Evolutionary conservation across 1,140 invertebrate species (phyloP), one percentile per base, ranked within the genome.

Genomic region (Neotoxoptera formosana): DNA sequence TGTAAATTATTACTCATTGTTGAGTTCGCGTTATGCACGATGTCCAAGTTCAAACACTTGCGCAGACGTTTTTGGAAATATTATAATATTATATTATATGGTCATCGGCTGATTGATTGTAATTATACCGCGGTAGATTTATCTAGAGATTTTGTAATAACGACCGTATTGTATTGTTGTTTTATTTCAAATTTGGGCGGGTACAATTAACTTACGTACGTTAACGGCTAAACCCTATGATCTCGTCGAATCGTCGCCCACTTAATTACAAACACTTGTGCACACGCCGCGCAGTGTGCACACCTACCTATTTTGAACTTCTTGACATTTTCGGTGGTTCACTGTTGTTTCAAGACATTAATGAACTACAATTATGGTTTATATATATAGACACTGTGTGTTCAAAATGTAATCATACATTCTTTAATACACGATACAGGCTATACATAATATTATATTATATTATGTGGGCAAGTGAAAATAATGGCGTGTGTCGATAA

Each of bases 1-100:
- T 87, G 84, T 87, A 47, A 48, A 88, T 88, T 88, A 88, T 88
- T 88, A 88, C 7, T 34, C 30, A n/a, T 88, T 88, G 86, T 34
- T n/a, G 17, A 88, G 23, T 48, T 48, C 34, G 21, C 47, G 25
- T 76, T 76, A 6, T 76, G 6, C 41, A 41, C 41, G 4, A n/a
- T n/a, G 30, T 47, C 30, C 25, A 48, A n/a, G 47, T 88, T 88
- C 45, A 48, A 51, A 41, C 36, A n/a, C 47, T 25, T 45, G n/a
- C 20, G n/a, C n/a, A 48, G 45, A 7, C 45, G 30, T n/a, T 20
- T 88, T 17, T 34, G n/a, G 14, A 48, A 48, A 47, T 48, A 34
- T 48, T 4, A 48, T n/a, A n/a, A n/a, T n/a, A n/a, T n/a, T n/a
- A n/a, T n/a, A n/a, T n/a, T n/a, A n/a, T n/a, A n/a, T 34, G 20